Base-by-base conservation (phyloP, 2,888 invertebrate species). In the Leucoptera coffeella region DNA sequence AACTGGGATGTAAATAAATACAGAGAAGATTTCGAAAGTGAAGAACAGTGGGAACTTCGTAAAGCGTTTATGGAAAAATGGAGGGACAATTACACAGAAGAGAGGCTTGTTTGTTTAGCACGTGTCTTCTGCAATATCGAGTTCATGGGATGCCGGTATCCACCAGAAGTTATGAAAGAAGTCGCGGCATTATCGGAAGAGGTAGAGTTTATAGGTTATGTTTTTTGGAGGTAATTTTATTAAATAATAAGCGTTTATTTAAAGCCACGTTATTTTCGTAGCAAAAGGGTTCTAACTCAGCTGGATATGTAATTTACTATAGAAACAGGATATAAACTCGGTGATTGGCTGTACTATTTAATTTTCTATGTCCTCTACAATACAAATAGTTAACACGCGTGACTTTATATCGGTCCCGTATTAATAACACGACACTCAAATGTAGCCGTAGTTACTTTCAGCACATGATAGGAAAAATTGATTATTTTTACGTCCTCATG, bases 21-120 rank as follows among this genome's bases (percentile, higher is more conserved):
- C 41, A 80, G 73, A 49, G 80, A 80, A 31, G 86, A 80, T 31
- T 82, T 85, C 42, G 95, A 95, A 58, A 85, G 86, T 37, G 85
- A 88, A 12, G 87, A 90, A 33, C 94, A 95, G 43, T 95, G 95
- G 95, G 73, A 78, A 32, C 56, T 95, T 28, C 71, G 90, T 23
- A 78, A 75, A 38, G 72, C 75, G 22, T 96, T 95, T 48, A 79
- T 95, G 65, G 54, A 78, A 23, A 65, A 75, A 7, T 89, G 94
- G 67, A 81, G 85, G 46, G 73, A 79, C n/a, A 41, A 64, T 21
- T 74, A 74, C 39, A 45, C 72, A 2, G 62, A 73, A 39, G 73
- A 76, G 17, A 55, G 77, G 34, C 50, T 82, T 8, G 53, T 81
- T 12, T 80, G 80, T 45, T 50, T 82, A 33, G 77, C 80, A 4